phyloP scores from a whole-genome alignment of 2,797 vertebrate genomes.

The Siniperca obscura region DNA sequence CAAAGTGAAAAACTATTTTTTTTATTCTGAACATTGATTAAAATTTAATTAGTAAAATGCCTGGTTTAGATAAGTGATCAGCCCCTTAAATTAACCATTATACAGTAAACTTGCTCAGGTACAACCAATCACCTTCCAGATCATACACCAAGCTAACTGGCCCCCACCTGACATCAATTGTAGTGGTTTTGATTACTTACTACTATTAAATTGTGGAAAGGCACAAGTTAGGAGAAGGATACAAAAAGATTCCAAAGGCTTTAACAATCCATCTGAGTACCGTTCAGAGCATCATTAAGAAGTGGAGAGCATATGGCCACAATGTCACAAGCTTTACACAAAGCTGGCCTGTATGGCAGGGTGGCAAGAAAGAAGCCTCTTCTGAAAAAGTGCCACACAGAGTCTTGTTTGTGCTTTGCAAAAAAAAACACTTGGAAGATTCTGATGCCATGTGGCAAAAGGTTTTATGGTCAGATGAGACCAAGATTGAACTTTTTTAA shows the following conservation, averaged over 20 bases:
- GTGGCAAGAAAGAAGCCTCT: background rate
- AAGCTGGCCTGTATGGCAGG: background rate
- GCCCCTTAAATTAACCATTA: too few relatives aligned
- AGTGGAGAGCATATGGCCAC: background rate
- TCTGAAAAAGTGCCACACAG: too few relatives aligned
- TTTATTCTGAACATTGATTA: too few relatives aligned
- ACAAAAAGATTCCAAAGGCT: constrained; percentile 6
- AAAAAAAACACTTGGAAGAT: background rate
- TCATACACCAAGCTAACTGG: too few relatives aligned
- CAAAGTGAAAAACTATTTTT: too few relatives aligned
- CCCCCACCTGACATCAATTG: too few relatives aligned
- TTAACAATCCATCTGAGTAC: background rate
- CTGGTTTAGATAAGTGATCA: too few relatives aligned
- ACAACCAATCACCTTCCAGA: too few relatives aligned
- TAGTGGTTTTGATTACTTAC: too few relatives aligned
- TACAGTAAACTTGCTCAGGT: too few relatives aligned
- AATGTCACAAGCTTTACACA: background rate
- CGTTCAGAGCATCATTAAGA: background rate
- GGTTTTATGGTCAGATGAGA: background rate
- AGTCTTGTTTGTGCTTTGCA: background rate
- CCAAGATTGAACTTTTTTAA: too few relatives aligned
- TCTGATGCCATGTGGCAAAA: background rate
- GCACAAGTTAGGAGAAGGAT: background rate
- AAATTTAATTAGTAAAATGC: too few relatives aligned
- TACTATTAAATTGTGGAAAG: background rate